Conservation (phyloP, 2,113 vertebrate species). For the Procapra przewalskii region DNA sequence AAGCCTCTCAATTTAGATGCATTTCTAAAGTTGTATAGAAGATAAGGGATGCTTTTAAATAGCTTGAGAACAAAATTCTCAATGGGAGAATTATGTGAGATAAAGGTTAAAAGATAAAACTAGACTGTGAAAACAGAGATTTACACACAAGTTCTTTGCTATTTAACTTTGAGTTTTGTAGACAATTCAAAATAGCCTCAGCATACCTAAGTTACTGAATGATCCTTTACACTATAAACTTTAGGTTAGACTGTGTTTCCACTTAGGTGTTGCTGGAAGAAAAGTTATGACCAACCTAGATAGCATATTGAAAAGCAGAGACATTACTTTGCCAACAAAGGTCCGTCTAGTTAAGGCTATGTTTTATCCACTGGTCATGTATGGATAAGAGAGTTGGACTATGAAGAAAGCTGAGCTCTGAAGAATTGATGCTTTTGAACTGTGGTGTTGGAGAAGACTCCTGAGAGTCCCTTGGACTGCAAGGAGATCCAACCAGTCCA, state of each 20-base stretch:
- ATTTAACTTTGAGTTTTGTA: background rate
- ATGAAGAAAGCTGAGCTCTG: accelerated
- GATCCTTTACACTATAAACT: background rate
- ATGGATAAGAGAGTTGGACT: no score
- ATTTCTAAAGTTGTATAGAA: background rate
- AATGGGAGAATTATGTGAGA: background rate
- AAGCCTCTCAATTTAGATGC: background rate
- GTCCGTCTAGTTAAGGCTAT: no score
- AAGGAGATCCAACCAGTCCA: no score
- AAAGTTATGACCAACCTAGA: no score
- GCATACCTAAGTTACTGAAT: slow-evolving; percentile 34
- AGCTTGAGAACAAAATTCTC: background rate
- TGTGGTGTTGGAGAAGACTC: no score
- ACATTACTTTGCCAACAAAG: no score
- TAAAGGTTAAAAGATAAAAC: background rate
- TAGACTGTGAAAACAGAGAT: background rate
- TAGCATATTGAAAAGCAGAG: no score
- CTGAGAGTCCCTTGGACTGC: no score
- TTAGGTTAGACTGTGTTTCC: background rate
- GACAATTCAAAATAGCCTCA: slow-evolving; percentile 51
- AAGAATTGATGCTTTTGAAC: no score
- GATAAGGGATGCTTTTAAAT: background rate
- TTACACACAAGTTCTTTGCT: background rate
- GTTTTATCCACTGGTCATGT: no score
- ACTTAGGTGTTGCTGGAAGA: background rate